Conservation (phyloP, 1,140 invertebrate species). For the Bombus balteatus region DNA sequence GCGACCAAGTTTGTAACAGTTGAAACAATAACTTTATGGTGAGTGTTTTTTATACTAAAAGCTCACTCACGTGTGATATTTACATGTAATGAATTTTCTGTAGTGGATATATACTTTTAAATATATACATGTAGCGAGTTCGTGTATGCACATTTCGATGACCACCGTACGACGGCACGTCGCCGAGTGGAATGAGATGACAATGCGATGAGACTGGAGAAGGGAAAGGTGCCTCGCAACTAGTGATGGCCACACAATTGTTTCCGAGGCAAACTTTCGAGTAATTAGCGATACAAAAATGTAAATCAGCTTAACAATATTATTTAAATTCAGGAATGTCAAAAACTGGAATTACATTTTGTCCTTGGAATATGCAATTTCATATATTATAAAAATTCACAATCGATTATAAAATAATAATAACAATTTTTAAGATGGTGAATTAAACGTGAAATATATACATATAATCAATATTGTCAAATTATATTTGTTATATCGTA, state of each 20-base stretch:
- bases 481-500: not conserved
- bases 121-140: constrained; percentile 18
- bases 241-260: constrained; percentile 34
- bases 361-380: not conserved
- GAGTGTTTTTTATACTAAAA: constrained; percentile 43
- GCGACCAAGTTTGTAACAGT: constrained; percentile 37
- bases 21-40: constrained; percentile 61
- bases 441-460: not conserved
- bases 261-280: not conserved
- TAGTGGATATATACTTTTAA: constrained; percentile 33
- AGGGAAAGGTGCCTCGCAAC: constrained; percentile 32
- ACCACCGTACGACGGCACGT: constrained; percentile 57
- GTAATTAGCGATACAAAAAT: not conserved
- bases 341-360: not conserved
- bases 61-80: constrained; percentile 17
- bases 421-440: not conserved
- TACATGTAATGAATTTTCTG: constrained; percentile 13
- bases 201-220: constrained; percentile 24
- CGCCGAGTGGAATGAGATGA: constrained; percentile 60
- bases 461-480: not conserved
- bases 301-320: not conserved
- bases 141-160: constrained; percentile 38
- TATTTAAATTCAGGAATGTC: not conserved
- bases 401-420: not conserved
- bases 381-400: not conserved